A percentile compares a stretch with the other conserved stretches of the same genome.
Conservation (phyloP, 1,140 invertebrate genomes). For the Drosophila sp. region DNA sequence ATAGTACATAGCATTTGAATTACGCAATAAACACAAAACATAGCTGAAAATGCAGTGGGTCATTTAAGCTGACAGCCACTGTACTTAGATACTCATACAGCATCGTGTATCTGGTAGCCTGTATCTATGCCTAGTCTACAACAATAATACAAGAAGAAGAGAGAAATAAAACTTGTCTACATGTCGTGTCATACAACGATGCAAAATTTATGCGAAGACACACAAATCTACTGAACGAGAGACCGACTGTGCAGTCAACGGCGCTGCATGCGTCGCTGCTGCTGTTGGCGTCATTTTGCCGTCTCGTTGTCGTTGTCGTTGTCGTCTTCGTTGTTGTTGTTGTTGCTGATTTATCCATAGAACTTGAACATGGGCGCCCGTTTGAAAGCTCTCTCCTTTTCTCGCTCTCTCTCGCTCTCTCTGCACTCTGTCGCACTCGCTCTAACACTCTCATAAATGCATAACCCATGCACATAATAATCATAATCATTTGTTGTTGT, state of each 20-base stretch:
- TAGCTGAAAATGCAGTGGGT: no score
- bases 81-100: not conserved
- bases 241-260: constrained; percentile 67
- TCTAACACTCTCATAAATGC: constrained; percentile 36
- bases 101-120: constrained; percentile 22
- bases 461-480: constrained; percentile 59
- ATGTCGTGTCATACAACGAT: constrained; percentile 74
- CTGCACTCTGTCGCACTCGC: not conserved
- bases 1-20: no score
- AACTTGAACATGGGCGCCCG: constrained; percentile 16
- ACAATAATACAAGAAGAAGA: constrained; percentile 17
- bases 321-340: constrained; percentile 4
- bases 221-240: constrained; percentile 84
- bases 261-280: constrained; percentile 28
- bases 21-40: no score
- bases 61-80: no score
- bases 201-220: constrained; percentile 84
- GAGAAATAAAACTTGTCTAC: constrained; percentile 73
- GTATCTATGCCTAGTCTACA: constrained; percentile 48
- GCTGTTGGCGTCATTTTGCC: constrained; percentile 33
- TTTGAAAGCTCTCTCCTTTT: constrained; percentile 8
- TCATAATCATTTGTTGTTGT: constrained; percentile 60
- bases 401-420: constrained; percentile 13
- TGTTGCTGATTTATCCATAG: constrained; percentile 12
- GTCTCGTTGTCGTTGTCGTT: constrained; percentile 18